These are phyloP conservation scores for Hypanus sabinus DNA, from an alignment of 2,113 vertebrate genomes.

Conservation along the genomic window DNA sequence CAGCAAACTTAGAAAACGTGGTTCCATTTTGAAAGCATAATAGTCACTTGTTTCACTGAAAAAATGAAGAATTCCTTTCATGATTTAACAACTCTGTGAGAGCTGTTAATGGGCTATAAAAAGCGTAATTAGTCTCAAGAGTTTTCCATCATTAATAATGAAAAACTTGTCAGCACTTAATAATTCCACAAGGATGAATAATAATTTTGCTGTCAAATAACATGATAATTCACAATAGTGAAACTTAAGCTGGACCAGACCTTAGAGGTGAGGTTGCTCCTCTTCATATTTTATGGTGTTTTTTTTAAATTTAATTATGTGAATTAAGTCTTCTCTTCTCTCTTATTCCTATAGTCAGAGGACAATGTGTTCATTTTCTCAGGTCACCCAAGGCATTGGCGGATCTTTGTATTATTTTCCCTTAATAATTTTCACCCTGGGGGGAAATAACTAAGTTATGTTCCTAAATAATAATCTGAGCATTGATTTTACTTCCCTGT, in stretches of 20 bases:
- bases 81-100: not conserved
- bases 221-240: not conserved
- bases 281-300: not conserved
- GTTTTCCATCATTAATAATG: not conserved
- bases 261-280: not conserved
- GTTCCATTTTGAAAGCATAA: not conserved
- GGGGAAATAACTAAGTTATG: not conserved
- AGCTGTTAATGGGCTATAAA: conserved; percentile 9
- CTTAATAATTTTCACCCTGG: not conserved
- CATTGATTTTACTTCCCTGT: not conserved
- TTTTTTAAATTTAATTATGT: not conserved
- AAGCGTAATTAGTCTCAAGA: conserved; percentile 5
- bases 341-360: not conserved
- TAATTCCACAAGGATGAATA: conserved; percentile 1
- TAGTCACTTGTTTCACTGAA: not conserved
- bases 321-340: not conserved
- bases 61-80: not conserved
- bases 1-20: not conserved
- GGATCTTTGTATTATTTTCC: not conserved
- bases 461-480: not conserved
- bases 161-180: conserved; percentile 5
- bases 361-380: not conserved
- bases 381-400: not conserved
- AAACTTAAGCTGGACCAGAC: not conserved
- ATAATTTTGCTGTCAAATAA: conserved; percentile 5